phyloP scores from a whole-genome alignment of 2,113 vertebrate species.

The Sminthopsis crassicaudata region DNA sequence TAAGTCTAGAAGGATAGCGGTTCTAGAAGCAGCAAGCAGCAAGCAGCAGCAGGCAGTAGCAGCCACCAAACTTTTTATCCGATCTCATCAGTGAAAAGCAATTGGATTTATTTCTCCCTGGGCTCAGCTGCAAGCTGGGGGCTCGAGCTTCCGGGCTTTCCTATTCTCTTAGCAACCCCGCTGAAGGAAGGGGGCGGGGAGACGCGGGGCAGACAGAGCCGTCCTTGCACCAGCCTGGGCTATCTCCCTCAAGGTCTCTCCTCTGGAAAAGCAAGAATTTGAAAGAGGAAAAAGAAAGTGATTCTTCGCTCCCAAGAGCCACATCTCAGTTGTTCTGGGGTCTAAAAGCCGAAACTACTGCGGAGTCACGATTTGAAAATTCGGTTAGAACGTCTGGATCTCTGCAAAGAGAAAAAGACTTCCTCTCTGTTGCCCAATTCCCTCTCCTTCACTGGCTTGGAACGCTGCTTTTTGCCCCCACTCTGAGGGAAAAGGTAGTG shows the following conservation, averaged over 20 bases:
- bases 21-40: slow-evolving; percentile 23
- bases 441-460: neutral
- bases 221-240: neutral
- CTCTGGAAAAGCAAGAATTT: neutral
- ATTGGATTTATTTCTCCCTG: neutral
- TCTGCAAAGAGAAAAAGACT: neutral
- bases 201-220: neutral
- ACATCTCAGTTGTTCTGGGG: neutral
- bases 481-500: neutral
- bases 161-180: neutral
- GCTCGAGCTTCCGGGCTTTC: neutral
- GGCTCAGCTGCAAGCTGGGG: neutral
- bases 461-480: neutral
- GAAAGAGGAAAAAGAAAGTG: neutral
- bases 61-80: slow-evolving; percentile 59
- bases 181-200: neutral
- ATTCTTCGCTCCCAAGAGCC: neutral
- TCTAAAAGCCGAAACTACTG: neutral
- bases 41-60: slow-evolving; percentile 17
- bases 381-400: neutral
- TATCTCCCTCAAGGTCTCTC: neutral
- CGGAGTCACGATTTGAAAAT: neutral
- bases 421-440: neutral
- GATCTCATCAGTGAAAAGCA: neutral
- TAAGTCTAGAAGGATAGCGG: slow-evolving; percentile 8